A percentile compares a stretch with the other conserved stretches of the same genome.
phyloP scores from a whole-genome alignment of 2,888 invertebrate genomes.

The Tanaodytes sp. region DNA sequence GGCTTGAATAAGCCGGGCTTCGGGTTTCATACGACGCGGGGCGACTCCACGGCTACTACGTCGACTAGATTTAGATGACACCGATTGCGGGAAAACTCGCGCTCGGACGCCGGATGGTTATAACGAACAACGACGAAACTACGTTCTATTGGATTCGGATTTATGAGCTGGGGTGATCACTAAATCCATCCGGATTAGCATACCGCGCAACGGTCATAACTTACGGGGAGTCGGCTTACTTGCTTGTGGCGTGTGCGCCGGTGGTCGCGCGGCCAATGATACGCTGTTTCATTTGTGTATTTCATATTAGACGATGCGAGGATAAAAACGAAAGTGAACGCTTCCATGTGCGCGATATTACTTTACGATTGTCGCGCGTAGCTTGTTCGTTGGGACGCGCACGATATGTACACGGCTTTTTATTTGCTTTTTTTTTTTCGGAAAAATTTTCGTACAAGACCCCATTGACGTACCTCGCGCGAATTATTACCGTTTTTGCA shows the following conservation, averaged over 20 bases:
- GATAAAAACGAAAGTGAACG: conserved; percentile 35
- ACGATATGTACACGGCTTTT: conserved; percentile 25
- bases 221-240: conserved; percentile 57
- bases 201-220: conserved; percentile 66
- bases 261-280: conserved; percentile 34
- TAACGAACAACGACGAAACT: too few species aligned
- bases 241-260: conserved; percentile 32
- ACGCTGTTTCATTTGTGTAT: conserved; percentile 25
- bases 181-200: conserved; percentile 71
- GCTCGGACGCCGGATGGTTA: conserved; percentile 49
- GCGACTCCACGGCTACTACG: too few species aligned
- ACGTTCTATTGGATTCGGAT: too few species aligned
- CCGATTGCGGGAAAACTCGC: conserved; percentile 43
- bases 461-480: too few species aligned
- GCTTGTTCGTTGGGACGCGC: conserved; percentile 30
- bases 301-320: conserved; percentile 23
- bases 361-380: conserved; percentile 38
- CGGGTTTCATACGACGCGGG: too few species aligned
- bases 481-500: too few species aligned
- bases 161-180: conserved; percentile 64
- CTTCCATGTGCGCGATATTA: conserved; percentile 23
- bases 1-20: too few species aligned
- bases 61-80: too few species aligned
- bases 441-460: too few species aligned
- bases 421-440: too few species aligned